Evolutionary conservation across 1,140 invertebrate species (phyloP).

Genomic region (Prorops nasuta): DNA sequence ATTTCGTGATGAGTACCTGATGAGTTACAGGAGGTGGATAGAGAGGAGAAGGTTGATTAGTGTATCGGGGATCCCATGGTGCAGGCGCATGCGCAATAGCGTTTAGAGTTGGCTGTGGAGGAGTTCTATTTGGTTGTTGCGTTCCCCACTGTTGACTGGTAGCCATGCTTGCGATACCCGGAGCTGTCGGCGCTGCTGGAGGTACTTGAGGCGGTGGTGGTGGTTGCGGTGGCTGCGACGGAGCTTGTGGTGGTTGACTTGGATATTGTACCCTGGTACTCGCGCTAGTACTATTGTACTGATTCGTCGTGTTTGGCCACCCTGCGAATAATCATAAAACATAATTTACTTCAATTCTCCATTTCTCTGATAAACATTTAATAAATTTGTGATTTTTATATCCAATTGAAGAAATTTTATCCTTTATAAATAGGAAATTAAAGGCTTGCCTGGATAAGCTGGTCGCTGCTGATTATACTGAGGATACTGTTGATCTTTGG

Average conservation of each 20-base stretch:
- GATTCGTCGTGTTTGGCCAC: conserved; percentile 61
- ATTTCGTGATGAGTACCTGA: conserved; percentile 49
- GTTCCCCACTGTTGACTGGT: conserved; percentile 58
- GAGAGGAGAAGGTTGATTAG: conserved; percentile 48
- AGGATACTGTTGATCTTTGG: conserved; percentile 72
- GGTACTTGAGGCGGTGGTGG: conserved; percentile 31
- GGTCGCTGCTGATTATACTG: conserved; percentile 63
- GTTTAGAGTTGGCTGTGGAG: conserved; percentile 44
- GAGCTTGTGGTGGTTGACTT: conserved; percentile 46
- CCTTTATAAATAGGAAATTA: no score
- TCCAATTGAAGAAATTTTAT: conserved; percentile 7
- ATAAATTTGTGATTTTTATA: conserved; percentile 1
- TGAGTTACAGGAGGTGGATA: conserved; percentile 53
- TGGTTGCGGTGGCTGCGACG: conserved; percentile 46
- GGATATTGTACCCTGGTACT: conserved; percentile 60
- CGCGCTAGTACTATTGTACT: conserved; percentile 51
- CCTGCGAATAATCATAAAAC: conserved; percentile 36
- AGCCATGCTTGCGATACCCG: conserved; percentile 23
- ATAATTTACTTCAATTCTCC: no score
- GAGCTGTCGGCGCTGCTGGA: conserved; percentile 22
- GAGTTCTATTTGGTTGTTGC: conserved; percentile 52
- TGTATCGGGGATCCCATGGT: conserved; percentile 57
- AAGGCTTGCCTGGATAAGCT: conserved; percentile 51
- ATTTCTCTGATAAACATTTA: not conserved
- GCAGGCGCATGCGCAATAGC: conserved; percentile 46